Evolutionary conservation across 2,888 invertebrate species (phyloP), one percentile per base, ranked within the genome.

Genomic region (Oligia fasciuncula): DNA sequence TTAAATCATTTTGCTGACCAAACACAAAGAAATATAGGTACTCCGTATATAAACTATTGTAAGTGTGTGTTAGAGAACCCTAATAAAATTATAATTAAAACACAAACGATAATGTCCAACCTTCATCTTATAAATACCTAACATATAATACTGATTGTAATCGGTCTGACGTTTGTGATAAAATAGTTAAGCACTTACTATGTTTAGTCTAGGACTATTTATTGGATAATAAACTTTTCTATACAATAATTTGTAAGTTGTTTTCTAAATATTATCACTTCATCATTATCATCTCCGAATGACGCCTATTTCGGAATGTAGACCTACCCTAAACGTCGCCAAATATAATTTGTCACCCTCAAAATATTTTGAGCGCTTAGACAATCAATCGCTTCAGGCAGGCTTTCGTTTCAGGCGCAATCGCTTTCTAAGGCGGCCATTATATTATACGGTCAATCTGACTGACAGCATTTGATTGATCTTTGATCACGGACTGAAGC

Each of bases 201-300:
- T 81, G 66, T 82, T 67, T 73, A 77, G 65, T 67, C 65, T 86
- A 81, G 62, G 57, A 79, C 60, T 83, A 84, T 79, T 87, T 84
- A 87, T 77, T 83, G 76, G 79, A 77, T 81, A 89, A 77, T 86
- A 89, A 83, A 85, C 23, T 86, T 83, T 85, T 82, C 60, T 85
- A 85, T 71, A 68, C 60, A 80, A 86, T 40, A 13, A 8, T 51
- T 76, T 63, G 0, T 35, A 4, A 17, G 1, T 70, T 57, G 14
- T 54, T 54, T 46, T 63, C 4, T 62, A 2, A n/a, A n/a, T 35
- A 49, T 40, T 46, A 3, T 9, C 5, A 17, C 5, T 9, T 9
- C 4, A 70, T 67, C 17, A n/a, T 8, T 9, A n/a, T 9, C 43
- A 67, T 17, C 43, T 17, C 17, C 17, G 17, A 66, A 66, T 13